These are phyloP conservation scores for Dendrocopos noguchii DNA, from an alignment of 2,113 vertebrate species.

Conservation along the genomic window DNA sequence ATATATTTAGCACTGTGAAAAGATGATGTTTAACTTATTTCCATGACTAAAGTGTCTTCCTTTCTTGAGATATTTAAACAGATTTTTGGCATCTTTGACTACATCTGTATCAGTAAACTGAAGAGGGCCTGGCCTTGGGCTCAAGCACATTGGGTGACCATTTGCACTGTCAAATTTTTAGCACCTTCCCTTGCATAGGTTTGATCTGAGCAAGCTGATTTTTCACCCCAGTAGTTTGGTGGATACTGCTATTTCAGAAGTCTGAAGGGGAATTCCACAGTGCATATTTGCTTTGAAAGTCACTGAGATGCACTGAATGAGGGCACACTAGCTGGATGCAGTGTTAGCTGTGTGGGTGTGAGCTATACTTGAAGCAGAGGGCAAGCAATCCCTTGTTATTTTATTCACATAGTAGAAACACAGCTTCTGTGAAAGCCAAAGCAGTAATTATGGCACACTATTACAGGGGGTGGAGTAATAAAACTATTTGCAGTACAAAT, in stretches of 20 bases:
- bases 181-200: neutral
- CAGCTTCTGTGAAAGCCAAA: neutral
- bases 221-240: rapidly evolving
- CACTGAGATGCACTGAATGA: neutral
- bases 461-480: neutral
- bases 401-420: neutral
- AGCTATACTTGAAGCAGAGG: neutral
- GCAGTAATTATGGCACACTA: neutral
- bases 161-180: neutral
- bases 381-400: neutral
- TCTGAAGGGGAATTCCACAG: neutral
- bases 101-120: neutral
- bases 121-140: neutral
- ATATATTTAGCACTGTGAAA: neutral
- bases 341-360: neutral
- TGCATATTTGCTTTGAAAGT: neutral
- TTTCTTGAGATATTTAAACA: neutral
- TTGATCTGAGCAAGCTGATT: neutral
- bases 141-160: neutral
- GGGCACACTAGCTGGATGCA: neutral
- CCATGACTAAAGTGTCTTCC: neutral
- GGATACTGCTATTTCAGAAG: neutral
- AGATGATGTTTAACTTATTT: neutral
- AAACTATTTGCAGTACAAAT: neutral
- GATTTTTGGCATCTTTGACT: neutral